These are phyloP conservation scores for Peromyscus eremicus DNA, from an alignment of 2,797 vertebrate species.

Conservation along the genomic window DNA sequence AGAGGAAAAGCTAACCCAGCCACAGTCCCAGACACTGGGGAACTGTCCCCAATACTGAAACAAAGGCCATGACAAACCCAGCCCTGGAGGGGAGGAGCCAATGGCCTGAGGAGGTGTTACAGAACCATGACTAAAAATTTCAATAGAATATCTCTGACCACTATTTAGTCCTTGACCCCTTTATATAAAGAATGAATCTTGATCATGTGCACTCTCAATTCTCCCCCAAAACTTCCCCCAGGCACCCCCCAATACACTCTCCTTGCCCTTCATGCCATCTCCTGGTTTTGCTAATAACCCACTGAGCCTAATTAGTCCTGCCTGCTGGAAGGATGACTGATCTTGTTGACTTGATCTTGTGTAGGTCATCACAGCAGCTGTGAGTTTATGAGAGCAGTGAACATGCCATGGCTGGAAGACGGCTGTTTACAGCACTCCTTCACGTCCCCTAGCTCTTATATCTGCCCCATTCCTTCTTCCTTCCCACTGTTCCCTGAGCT, in stretches of 20 bases:
- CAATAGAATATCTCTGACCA: not conserved
- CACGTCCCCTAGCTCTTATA: not conserved
- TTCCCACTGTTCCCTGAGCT: not conserved
- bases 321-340: not conserved
- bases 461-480: too few relatives aligned
- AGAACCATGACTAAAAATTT: not conserved
- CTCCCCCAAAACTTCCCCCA: not conserved
- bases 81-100: not conserved
- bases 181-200: not conserved
- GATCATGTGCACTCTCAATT: not conserved
- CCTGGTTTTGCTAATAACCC: not conserved
- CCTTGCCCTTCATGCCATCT: not conserved
- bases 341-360: not conserved
- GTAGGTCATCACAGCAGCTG: not conserved
- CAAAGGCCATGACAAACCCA: conserved; percentile 4
- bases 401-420: accelerated
- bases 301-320: not conserved
- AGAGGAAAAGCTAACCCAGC: not conserved
- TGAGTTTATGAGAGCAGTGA: not conserved
- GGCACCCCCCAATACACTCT: not conserved
- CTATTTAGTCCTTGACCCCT: not conserved
- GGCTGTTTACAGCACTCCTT: not conserved
- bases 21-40: not conserved
- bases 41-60: conserved; percentile 22
- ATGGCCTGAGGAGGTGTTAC: not conserved